These are phyloP conservation scores for Cactoblastis cactorum DNA, from an alignment of 2,888 invertebrate genomes.

Conservation along the genomic window DNA sequence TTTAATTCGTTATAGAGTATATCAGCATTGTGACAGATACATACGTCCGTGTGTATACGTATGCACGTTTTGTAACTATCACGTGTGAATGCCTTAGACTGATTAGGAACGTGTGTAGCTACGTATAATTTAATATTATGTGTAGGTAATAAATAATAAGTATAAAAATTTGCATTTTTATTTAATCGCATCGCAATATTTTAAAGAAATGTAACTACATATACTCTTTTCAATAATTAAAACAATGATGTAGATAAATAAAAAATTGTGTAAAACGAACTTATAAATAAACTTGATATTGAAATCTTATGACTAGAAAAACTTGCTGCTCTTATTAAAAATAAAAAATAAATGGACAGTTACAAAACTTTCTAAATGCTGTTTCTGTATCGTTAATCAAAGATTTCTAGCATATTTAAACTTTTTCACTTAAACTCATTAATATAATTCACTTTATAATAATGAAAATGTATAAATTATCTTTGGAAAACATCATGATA, in stretches of 20 bases:
- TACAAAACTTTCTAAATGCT: constrained; percentile 1
- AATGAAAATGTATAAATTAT: background rate
- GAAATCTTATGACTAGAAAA: constrained; percentile 12
- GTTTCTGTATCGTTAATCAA: background rate
- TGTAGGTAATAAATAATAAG: constrained; percentile 17
- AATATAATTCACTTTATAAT: too few relatives aligned
- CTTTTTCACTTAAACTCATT: too few relatives aligned
- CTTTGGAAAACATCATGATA: background rate
- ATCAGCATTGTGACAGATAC: background rate
- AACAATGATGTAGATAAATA: too few relatives aligned
- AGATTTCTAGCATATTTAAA: background rate
- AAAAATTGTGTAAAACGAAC: too few relatives aligned
- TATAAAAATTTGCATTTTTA: background rate
- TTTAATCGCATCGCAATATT: too few relatives aligned
- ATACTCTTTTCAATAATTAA: background rate
- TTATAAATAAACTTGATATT: constrained; percentile 1
- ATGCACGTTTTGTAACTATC: constrained; percentile 1
- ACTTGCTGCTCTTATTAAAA: background rate
- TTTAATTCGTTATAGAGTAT: background rate
- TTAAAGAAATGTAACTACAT: too few relatives aligned
- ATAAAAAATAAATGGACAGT: background rate
- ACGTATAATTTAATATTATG: constrained; percentile 23
- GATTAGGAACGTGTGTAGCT: constrained; percentile 22
- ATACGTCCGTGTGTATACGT: background rate
- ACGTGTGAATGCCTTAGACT: constrained; percentile 32